Percentiles rank a stretch among this genome's conserved stretches.
Conservation (phyloP, 2,797 vertebrate genomes). For the Setipinna tenuifilis region DNA sequence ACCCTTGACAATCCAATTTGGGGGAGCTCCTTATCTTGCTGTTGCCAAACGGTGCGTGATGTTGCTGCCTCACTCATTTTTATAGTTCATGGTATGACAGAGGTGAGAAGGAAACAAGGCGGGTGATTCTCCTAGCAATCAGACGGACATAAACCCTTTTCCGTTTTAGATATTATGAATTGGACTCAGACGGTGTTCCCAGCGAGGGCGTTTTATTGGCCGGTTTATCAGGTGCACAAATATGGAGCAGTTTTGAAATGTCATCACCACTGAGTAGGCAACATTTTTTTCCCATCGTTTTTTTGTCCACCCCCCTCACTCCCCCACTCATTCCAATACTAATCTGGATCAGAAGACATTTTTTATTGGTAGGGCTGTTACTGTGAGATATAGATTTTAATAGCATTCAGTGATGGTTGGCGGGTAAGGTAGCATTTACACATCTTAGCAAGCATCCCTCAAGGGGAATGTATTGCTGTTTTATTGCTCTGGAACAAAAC, state of each 20-base stretch:
- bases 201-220: conserved; percentile 9
- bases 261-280: conserved; percentile 13
- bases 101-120: conserved; percentile 32
- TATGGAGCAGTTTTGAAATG: conserved; percentile 22
- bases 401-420: conserved; percentile 48
- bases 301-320: too few species aligned
- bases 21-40: conserved; percentile 42
- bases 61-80: conserved; percentile 26
- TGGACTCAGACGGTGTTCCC: conserved; percentile 1
- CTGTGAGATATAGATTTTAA: conserved; percentile 47
- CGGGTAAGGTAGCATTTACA: conserved; percentile 46
- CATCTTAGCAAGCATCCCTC: conserved; percentile 53
- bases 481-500: conserved; percentile 45
- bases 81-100: conserved; percentile 34
- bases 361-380: background rate
- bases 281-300: background rate
- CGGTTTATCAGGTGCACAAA: conserved; percentile 17
- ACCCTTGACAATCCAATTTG: conserved; percentile 49
- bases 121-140: conserved; percentile 30
- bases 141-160: conserved; percentile 33
- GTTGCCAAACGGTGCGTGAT: conserved; percentile 19
- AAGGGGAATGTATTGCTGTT: conserved; percentile 50
- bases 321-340: background rate
- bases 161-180: conserved; percentile 29
- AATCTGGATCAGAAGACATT: background rate